Conservation (phyloP, 37 sponge, comb jelly and placozoan genomes). For the Bolinopsis microptera region DNA sequence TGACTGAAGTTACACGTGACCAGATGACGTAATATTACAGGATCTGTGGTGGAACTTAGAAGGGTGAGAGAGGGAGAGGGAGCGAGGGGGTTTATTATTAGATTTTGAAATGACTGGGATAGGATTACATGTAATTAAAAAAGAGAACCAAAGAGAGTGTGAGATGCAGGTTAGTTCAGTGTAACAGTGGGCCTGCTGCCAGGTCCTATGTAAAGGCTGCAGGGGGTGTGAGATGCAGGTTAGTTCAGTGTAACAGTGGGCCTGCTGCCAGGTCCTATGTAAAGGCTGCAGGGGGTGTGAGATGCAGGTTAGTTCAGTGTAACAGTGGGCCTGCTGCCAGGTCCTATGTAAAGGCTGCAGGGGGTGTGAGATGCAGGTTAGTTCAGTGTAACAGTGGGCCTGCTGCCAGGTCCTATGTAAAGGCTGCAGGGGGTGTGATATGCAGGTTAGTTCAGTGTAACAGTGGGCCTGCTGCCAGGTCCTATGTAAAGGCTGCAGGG, state of each 20-base stretch:
- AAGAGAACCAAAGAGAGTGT: background rate
- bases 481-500: too few species aligned
- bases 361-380: background rate
- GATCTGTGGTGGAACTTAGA: background rate
- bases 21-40: background rate
- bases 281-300: background rate
- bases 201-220: too few species aligned
- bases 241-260: background rate
- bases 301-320: background rate
- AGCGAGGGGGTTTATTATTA: background rate
- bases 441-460: too few species aligned
- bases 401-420: background rate
- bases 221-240: background rate
- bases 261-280: background rate
- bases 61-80: background rate
- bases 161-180: background rate
- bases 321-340: background rate
- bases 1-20: background rate
- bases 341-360: too few species aligned
- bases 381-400: background rate
- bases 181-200: background rate
- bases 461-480: too few species aligned
- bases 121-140: conserved; percentile 34
- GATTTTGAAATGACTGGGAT: background rate
- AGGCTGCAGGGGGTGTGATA: too few species aligned